Conservation (phyloP, 1,140 invertebrate genomes). For the Drosophila pseudoananassae region DNA sequence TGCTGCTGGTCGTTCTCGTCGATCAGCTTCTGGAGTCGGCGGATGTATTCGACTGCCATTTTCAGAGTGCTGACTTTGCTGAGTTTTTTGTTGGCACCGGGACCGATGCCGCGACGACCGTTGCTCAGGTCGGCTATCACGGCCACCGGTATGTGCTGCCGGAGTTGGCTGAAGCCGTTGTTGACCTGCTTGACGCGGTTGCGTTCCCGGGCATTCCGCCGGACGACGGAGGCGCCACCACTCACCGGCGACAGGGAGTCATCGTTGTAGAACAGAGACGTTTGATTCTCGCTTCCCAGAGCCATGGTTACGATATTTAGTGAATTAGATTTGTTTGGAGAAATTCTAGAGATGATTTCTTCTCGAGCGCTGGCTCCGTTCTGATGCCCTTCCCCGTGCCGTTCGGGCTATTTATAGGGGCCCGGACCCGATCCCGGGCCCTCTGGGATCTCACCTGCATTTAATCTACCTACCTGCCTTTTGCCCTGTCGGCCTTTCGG, state of each 20-base stretch:
- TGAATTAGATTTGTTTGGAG: constrained; percentile 1
- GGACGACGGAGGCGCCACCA: constrained; percentile 88
- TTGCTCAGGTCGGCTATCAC: constrained; percentile 89
- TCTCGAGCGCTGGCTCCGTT: constrained; percentile 63
- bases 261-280: constrained; percentile 31
- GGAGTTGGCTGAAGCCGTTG: constrained; percentile 94
- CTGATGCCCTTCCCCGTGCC: constrained; percentile 82
- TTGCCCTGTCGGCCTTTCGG: background rate
- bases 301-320: constrained; percentile 22
- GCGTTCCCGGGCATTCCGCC: constrained; percentile 95
- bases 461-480: constrained; percentile 36
- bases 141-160: constrained; percentile 93
- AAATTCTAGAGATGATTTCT: constrained; percentile 19
- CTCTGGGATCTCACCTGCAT: constrained; percentile 48
- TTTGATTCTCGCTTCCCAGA: constrained; percentile 36
- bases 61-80: constrained; percentile 97
- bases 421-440: constrained; percentile 21
- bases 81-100: constrained; percentile 92
- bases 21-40: constrained; percentile 92
- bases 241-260: constrained; percentile 24
- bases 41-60: constrained; percentile 97
- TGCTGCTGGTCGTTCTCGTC: constrained; percentile 68
- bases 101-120: constrained; percentile 85
- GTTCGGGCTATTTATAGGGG: constrained; percentile 74
- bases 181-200: constrained; percentile 98